Conservation (phyloP, 2,888 invertebrate genomes). For the Diabrotica balteata region DNA sequence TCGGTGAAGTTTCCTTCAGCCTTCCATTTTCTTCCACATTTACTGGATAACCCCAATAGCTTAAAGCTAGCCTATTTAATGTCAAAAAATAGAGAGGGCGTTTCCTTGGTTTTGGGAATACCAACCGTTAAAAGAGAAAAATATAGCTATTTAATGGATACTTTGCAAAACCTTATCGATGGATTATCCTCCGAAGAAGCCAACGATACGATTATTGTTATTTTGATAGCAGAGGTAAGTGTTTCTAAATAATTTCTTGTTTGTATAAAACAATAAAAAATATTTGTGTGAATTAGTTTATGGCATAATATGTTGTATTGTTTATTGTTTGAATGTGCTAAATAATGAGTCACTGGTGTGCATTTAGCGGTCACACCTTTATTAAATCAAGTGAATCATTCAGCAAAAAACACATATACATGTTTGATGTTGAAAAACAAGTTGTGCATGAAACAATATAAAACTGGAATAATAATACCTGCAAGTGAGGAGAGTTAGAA, state of each 20-base stretch:
- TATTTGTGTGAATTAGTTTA: no score
- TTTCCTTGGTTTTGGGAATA: slow-evolving; percentile 85
- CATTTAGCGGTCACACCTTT: no score
- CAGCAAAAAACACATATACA: no score
- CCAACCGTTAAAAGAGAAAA: slow-evolving; percentile 90
- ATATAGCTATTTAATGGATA: slow-evolving; percentile 85
- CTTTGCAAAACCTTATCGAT: slow-evolving; percentile 82
- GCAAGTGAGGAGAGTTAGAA: no score
- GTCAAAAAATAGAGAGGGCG: slow-evolving; percentile 76
- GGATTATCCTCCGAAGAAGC: slow-evolving; percentile 77
- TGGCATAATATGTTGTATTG: no score
- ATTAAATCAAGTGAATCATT: no score
- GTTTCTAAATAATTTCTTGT: not conserved
- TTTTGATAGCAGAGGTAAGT: slow-evolving; percentile 83
- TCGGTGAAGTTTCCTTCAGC: slow-evolving; percentile 73
- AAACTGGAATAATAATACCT: no score
- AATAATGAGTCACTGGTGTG: no score
- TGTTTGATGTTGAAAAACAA: no score
- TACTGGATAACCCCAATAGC: slow-evolving; percentile 79
- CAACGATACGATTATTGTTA: slow-evolving; percentile 82
- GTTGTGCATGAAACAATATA: no score
- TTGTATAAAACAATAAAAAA: not conserved
- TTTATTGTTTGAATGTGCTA: no score
- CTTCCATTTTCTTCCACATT: slow-evolving; percentile 86
- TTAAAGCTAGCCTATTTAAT: slow-evolving; percentile 80